These are phyloP conservation scores for Pinctada fucata DNA, from an alignment of 2,888 invertebrate species.

Conservation along the genomic window DNA sequence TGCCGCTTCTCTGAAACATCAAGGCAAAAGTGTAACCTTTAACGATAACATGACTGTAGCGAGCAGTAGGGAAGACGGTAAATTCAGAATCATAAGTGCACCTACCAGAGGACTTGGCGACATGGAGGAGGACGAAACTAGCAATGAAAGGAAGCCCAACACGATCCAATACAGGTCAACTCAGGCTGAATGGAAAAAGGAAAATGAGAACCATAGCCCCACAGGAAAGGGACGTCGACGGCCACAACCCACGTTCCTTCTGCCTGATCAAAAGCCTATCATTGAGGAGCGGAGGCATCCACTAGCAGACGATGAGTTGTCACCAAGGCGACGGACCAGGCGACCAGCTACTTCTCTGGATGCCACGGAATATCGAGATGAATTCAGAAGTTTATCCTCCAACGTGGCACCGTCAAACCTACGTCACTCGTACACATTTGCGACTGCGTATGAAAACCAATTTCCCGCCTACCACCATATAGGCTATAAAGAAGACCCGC, in stretches of 20 bases:
- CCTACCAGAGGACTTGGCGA: conserved; percentile 48
- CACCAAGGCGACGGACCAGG: conserved; percentile 18
- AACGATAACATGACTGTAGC: conserved; percentile 65
- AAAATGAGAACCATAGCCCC: conserved; percentile 43
- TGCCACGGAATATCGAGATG: conserved; percentile 59
- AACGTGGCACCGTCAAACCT: conserved; percentile 64
- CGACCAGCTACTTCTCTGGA: conserved; percentile 49
- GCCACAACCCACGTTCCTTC: conserved; percentile 27
- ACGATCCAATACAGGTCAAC: conserved; percentile 64
- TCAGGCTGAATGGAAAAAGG: conserved; percentile 58
- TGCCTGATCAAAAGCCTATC: conserved; percentile 28
- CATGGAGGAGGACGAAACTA: conserved; percentile 17
- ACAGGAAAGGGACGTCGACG: conserved; percentile 4
- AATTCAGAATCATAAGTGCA: conserved; percentile 54
- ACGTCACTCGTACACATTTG: conserved; percentile 48
- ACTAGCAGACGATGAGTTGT: not conserved
- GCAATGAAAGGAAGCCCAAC: conserved; percentile 11
- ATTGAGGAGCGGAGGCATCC: conserved; percentile 1
- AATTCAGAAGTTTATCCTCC: conserved; percentile 61
- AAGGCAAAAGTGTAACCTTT: conserved; percentile 65
- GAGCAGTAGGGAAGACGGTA: conserved; percentile 57
- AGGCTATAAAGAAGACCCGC: conserved; percentile 62
- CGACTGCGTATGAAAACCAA: conserved; percentile 62
- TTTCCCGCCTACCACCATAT: conserved; percentile 61
- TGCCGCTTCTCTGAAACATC: conserved; percentile 43